These are phyloP conservation scores for Hemithea aestivaria DNA, from an alignment of 2,888 invertebrate species.

Conservation along the genomic window DNA sequence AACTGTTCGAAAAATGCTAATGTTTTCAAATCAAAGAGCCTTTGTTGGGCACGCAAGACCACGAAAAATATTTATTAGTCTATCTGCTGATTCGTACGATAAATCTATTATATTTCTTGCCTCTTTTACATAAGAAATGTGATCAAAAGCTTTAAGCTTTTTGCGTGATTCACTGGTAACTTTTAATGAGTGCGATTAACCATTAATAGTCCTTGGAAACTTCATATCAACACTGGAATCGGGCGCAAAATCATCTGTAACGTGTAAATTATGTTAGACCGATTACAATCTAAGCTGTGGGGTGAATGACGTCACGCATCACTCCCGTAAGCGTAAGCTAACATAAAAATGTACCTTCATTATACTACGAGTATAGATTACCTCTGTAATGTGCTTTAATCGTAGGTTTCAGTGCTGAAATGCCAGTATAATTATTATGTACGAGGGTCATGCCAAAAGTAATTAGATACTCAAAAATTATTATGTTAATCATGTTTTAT, in stretches of 20 bases:
- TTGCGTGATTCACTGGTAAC: constrained; percentile 14
- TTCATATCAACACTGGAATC: constrained; percentile 25
- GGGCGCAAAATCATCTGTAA: constrained; percentile 47
- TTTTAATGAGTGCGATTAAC: constrained; percentile 17
- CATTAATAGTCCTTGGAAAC: constrained; percentile 18
- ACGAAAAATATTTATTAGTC: too few relatives aligned
- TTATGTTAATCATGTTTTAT: too few relatives aligned
- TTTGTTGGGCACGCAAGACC: too few relatives aligned
- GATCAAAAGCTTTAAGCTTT: neutral
- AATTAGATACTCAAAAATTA: too few relatives aligned
- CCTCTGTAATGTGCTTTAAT: too few relatives aligned
- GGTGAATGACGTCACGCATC: constrained; percentile 51
- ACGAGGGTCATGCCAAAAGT: too few relatives aligned
- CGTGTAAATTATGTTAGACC: constrained; percentile 53
- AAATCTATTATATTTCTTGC: neutral
- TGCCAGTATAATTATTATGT: too few relatives aligned
- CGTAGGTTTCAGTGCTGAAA: too few relatives aligned
- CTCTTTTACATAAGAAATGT: neutral
- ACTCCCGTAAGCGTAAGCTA: constrained; percentile 8
- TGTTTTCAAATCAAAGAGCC: too few relatives aligned
- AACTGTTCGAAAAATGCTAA: neutral
- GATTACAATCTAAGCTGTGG: constrained; percentile 54
- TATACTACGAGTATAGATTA: too few relatives aligned
- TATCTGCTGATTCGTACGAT: too few relatives aligned
- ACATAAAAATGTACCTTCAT: too few relatives aligned